A percentile compares a stretch with the other conserved stretches of the same genome.
Evolutionary conservation across 2,113 vertebrate species (phyloP).

Genomic region (Brachionichthys hirsutus): DNA sequence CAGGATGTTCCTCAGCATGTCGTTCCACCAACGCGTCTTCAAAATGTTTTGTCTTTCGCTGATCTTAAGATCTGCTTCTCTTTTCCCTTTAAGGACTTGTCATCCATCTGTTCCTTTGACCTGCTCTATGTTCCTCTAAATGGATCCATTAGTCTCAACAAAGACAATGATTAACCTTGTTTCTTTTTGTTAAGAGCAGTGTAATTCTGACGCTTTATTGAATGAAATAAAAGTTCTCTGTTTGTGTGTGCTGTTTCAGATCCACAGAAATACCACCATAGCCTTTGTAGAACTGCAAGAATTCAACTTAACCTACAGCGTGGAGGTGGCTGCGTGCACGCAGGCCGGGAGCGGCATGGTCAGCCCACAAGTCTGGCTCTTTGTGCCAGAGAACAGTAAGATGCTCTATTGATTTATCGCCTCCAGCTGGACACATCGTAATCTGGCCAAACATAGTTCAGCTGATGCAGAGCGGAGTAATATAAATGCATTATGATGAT

Average conservation of each 20-base stretch:
- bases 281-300: constrained; percentile 62
- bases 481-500: not conserved
- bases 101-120: no score
- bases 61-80: constrained; percentile 1
- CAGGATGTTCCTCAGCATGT: constrained; percentile 11
- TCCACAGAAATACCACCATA: constrained; percentile 62
- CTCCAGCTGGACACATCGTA: constrained; percentile 9
- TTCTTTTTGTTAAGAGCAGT: not conserved
- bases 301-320: constrained; percentile 83
- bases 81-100: constrained; percentile 1
- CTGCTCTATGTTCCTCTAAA: no score
- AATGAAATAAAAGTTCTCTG: not conserved
- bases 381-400: constrained; percentile 83
- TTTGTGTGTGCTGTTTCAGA: constrained; percentile 54
- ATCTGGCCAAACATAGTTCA: not conserved
- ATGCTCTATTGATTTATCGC: constrained; percentile 34
- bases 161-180: constrained; percentile 19
- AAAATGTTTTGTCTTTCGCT: not conserved
- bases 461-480: not conserved
- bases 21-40: not conserved
- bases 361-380: constrained; percentile 78
- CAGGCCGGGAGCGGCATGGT: constrained; percentile 85
- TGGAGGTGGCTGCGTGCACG: constrained; percentile 86
- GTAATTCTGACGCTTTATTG: no score
- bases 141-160: not conserved